Conservation (phyloP, 1,140 invertebrate genomes). For the Drosophila melanogaster region Release_6_plus_ISO1_MT NC_004354.4:21369501-21370000, state of each 20-base stretch:
- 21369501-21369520: slow-evolving; percentile 25
- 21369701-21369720: slow-evolving; percentile 27
- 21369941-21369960: slow-evolving; percentile 47
- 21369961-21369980: slow-evolving; percentile 20
- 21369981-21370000: slow-evolving; percentile 16
- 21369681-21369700: slow-evolving; percentile 42
- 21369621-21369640: slow-evolving; percentile 64
- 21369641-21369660: slow-evolving; percentile 69
- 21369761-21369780: slow-evolving; percentile 53
- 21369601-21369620: slow-evolving; percentile 42
- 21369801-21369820: slow-evolving; percentile 56
- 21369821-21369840: slow-evolving; percentile 68
- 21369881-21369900: slow-evolving; percentile 39
- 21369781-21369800: slow-evolving; percentile 44
- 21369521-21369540: slow-evolving; percentile 36
- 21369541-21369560: slow-evolving; percentile 66
- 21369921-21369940: slow-evolving; percentile 27
- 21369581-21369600: slow-evolving; percentile 61
- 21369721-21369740: slow-evolving; percentile 2
- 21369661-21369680: slow-evolving; percentile 24
- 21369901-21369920: slow-evolving; percentile 34
- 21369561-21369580: slow-evolving; percentile 55
- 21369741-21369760: slow-evolving; percentile 64
- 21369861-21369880: slow-evolving; percentile 25
- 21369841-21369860: slow-evolving; percentile 20